A percentile compares a stretch with the other conserved stretches of the same genome.
phyloP scores from a whole-genome alignment of 2,797 vertebrate genomes.

The Ctenochaetus hawaiiensis region DNA sequence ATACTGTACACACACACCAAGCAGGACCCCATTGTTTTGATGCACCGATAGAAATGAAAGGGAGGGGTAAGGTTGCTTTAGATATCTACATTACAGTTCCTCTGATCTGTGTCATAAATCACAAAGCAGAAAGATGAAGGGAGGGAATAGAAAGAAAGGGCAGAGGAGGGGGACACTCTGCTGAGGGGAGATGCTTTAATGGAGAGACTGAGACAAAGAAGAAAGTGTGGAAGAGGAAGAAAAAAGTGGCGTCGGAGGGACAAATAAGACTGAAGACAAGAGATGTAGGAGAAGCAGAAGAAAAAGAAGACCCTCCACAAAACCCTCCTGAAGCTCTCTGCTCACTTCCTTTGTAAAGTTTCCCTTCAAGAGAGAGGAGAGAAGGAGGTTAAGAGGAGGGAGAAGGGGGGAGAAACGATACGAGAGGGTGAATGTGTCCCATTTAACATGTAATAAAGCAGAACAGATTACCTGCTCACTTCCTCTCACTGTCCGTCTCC shows the following conservation, averaged over 20 bases:
- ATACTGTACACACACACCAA: conserved; percentile 20
- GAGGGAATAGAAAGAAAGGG: neutral
- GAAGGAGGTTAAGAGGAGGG: conserved; percentile 42
- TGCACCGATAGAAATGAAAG: conserved; percentile 59
- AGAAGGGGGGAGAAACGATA: conserved; percentile 27
- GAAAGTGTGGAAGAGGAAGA: neutral
- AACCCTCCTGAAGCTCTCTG: conserved; percentile 18
- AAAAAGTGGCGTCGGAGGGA: neutral
- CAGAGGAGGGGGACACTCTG: neutral
- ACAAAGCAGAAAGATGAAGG: conserved; percentile 28
- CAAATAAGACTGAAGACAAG: neutral
- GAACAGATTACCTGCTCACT: conserved; percentile 68
- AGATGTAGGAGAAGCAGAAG: neutral
- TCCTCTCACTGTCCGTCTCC: conserved; percentile 50
- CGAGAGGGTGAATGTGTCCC: conserved; percentile 51
- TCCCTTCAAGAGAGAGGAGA: conserved; percentile 25
- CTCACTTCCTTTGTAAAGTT: conserved; percentile 50
- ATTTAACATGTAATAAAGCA: conserved; percentile 76
- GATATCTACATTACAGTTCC: conserved; percentile 62
- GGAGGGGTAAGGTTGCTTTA: conserved; percentile 38
- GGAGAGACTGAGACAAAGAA: conserved; percentile 17
- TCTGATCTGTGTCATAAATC: conserved; percentile 62
- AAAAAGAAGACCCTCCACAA: conserved; percentile 10
- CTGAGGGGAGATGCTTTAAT: conserved; percentile 64
- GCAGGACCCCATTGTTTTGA: conserved; percentile 36